Base-by-base conservation (phyloP, 2,797 vertebrate species). In the Spondyliosoma cantharus region DNA sequence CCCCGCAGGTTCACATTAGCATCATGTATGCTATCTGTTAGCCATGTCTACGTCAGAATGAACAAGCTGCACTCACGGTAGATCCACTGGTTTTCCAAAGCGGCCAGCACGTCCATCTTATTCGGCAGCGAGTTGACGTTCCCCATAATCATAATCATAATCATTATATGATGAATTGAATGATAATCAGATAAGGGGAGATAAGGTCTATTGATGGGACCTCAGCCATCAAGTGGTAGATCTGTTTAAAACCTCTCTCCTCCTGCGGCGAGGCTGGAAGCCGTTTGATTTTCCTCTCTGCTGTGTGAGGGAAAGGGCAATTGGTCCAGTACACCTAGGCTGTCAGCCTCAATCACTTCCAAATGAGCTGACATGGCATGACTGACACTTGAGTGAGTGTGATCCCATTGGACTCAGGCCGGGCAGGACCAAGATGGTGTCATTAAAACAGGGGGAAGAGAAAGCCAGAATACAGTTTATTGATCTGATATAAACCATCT, bases 351-450 rank as follows among this genome's bases (percentile, higher is more conserved):
- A 79, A 80, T 88, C 83, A 60, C 66, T 72, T 84, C 71, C 69
- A 80, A 89, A 81, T 71, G 75, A 88, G 85, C 46, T n/a, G 64
- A 79, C 78, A 68, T 63, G 66, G 80, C 72, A 13, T 74, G 82
- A 84, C 71, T 53, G 76, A 83, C 73, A 64, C 50, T 13, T 13
- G 4, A 71, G 45, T 22, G 49, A 58, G 67, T 65, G 65, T 22
- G 59, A 84, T 70, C 46, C 67, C 29, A 24, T 7, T 20, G 24
- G 60, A 78, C 49, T n/a, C 81, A 19, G 52, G 3, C 57, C 45
- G 52, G 27, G 29, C 24, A 14, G 81, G 50, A 49, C 17, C 5
- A 50, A 50, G 59, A 24, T 0, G 25, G 63, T 67, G 25, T 73
- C 63, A 87, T 84, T 78, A 78, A 87, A 84, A 65, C 24, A 4